These are phyloP conservation scores for Malurus cyaneus DNA, from an alignment of 2,113 vertebrate genomes.

Conservation along the genomic window DNA sequence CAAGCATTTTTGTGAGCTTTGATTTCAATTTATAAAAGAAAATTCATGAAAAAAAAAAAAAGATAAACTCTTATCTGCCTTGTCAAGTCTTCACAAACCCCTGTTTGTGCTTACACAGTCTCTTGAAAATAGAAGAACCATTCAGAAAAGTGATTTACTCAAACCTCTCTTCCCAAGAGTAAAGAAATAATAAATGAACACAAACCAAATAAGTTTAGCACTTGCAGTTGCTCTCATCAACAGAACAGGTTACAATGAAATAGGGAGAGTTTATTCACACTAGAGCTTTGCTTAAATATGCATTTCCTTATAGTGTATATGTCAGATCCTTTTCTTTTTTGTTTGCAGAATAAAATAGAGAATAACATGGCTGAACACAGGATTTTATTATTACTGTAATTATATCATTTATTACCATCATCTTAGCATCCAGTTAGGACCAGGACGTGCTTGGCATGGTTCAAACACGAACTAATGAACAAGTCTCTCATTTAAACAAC, in stretches of 20 bases:
- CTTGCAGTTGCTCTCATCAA: background rate
- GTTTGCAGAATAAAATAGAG: background rate
- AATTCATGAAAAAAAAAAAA: background rate
- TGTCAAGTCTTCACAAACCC: background rate
- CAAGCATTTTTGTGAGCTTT: background rate
- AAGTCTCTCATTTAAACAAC: constrained; percentile 23
- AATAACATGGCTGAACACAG: background rate
- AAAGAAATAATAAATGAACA: background rate
- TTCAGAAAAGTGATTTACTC: background rate
- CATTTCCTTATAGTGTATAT: background rate
- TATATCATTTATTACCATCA: constrained; percentile 46
- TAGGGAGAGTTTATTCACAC: background rate
- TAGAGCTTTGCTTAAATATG: background rate
- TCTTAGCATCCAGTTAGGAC: constrained; percentile 14
- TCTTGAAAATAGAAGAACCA: background rate
- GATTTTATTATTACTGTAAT: constrained; percentile 39
- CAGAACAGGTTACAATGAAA: background rate
- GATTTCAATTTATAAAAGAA: background rate
- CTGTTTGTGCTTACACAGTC: background rate
- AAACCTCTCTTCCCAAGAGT: background rate
- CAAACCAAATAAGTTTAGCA: background rate
- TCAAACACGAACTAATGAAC: constrained; percentile 12
- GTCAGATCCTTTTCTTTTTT: background rate
- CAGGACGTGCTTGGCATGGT: constrained; percentile 12
- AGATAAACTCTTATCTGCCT: background rate